Evolutionary conservation across 2,797 vertebrate species (phyloP).

Genomic region (Botia almorhae): DNA sequence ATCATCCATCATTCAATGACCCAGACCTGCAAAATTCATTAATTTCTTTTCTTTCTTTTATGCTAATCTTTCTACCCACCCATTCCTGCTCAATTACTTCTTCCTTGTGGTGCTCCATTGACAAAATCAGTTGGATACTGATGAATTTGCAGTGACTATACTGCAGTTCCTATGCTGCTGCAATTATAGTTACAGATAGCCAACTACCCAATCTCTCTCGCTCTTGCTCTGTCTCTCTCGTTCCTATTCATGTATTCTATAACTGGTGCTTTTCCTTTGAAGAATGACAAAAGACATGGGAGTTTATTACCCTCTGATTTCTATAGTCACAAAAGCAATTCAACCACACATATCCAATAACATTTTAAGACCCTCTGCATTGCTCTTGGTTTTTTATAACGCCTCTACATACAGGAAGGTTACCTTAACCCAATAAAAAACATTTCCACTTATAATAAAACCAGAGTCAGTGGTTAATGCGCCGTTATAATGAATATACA

Average conservation of each 20-base stretch:
- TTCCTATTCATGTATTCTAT: background rate
- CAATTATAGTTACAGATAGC: slow-evolving; percentile 18
- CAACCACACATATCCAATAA: background rate
- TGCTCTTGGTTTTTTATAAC: background rate
- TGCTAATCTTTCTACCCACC: background rate
- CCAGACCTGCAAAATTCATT: slow-evolving; percentile 20
- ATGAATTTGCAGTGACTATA: slow-evolving; percentile 20
- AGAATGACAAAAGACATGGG: slow-evolving; percentile 12
- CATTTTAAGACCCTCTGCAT: background rate
- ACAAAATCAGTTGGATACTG: slow-evolving; percentile 33
- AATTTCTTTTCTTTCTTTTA: background rate
- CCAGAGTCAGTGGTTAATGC: slow-evolving; percentile 13
- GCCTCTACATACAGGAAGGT: background rate
- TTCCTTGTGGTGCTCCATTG: slow-evolving; percentile 6
- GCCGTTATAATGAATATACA: background rate
- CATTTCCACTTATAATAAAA: background rate
- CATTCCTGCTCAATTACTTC: slow-evolving; percentile 24
- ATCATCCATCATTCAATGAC: background rate
- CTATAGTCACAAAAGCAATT: slow-evolving; percentile 6
- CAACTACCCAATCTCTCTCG: slow-evolving; percentile 1
- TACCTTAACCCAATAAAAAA: slow-evolving; percentile 5
- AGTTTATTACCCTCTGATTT: slow-evolving; percentile 6
- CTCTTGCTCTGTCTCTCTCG: slow-evolving; percentile 10
- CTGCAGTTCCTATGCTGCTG: slow-evolving; percentile 3
- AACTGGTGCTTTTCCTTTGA: background rate